A percentile compares a stretch with the other conserved stretches of the same genome.
phyloP scores from a whole-genome alignment of 2,888 invertebrate species.

The Leistus spinibarbis region DNA sequence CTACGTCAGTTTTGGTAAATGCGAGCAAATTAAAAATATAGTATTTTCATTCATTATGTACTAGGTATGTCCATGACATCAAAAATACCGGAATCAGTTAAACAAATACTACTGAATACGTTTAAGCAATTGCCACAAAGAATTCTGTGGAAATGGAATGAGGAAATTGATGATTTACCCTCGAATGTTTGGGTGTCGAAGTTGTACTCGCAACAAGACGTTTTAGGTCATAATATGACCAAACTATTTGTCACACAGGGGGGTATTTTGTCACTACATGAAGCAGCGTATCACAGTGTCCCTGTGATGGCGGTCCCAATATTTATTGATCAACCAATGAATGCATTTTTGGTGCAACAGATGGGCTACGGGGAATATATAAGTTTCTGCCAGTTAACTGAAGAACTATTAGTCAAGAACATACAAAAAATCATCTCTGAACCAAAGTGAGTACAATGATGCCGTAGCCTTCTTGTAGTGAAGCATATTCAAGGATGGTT shows the following conservation, averaged over 20 bases:
- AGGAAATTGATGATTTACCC: constrained; percentile 13
- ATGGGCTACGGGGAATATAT: constrained; percentile 16
- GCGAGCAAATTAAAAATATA: too few relatives aligned
- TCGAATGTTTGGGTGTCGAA: constrained; percentile 12
- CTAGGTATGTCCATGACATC: constrained; percentile 23
- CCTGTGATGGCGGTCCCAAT: constrained; percentile 18
- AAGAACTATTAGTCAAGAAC: constrained; percentile 5
- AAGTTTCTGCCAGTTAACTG: not conserved
- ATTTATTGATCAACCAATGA: constrained; percentile 19
- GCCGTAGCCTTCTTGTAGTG: too few relatives aligned
- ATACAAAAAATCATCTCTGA: constrained; percentile 21
- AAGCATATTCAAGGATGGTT: too few relatives aligned
- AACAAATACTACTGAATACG: constrained; percentile 54
- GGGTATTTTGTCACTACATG: constrained; percentile 24
- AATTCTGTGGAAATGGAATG: constrained; percentile 60
- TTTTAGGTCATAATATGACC: constrained; percentile 21
- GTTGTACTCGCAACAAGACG: constrained; percentile 31
- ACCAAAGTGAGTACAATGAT: not conserved
- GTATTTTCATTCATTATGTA: too few relatives aligned
- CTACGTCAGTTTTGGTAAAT: constrained; percentile 26
- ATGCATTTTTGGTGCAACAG: constrained; percentile 3
- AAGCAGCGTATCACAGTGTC: constrained; percentile 18
- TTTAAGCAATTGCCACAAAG: constrained; percentile 56
- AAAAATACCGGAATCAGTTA: constrained; percentile 55
- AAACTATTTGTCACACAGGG: constrained; percentile 27